Evolutionary conservation across 2,797 vertebrate species (phyloP).

Genomic region (Thamnophis elegans): DNA sequence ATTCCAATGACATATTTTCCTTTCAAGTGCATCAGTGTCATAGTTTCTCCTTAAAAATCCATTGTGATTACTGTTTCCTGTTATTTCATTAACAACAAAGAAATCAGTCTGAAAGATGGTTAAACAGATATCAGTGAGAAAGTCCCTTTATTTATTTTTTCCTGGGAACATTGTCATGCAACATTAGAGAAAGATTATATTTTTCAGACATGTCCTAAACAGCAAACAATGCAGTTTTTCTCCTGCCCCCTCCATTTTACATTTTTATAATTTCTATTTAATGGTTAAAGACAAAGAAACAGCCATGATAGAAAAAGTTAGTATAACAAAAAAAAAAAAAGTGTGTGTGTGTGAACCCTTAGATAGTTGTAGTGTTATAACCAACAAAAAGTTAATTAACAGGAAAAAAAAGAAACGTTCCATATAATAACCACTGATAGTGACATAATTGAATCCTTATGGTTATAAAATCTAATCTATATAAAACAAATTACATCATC

Average conservation of each 20-base stretch:
- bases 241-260: not conserved
- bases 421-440: not conserved
- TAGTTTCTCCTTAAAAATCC: not conserved
- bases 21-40: not conserved
- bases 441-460: not conserved
- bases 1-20: not conserved
- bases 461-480: not conserved
- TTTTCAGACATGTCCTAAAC: conserved; percentile 28
- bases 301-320: not conserved
- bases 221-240: not conserved
- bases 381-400: not conserved
- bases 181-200: not conserved
- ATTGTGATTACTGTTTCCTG: not conserved
- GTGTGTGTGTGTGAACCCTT: too few relatives aligned
- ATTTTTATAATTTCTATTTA: not conserved
- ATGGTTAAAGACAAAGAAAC: not conserved
- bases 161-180: conserved; percentile 24
- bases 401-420: not conserved
- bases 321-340: not conserved
- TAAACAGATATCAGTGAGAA: not conserved
- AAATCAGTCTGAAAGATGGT: not conserved
- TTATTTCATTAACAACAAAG: not conserved
- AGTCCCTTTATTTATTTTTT: not conserved
- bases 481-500: not conserved
- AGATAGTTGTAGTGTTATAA: not conserved